phyloP scores from a whole-genome alignment of 2,113 vertebrate species.

The Sinocyclocheilus maitianheensis region DNA sequence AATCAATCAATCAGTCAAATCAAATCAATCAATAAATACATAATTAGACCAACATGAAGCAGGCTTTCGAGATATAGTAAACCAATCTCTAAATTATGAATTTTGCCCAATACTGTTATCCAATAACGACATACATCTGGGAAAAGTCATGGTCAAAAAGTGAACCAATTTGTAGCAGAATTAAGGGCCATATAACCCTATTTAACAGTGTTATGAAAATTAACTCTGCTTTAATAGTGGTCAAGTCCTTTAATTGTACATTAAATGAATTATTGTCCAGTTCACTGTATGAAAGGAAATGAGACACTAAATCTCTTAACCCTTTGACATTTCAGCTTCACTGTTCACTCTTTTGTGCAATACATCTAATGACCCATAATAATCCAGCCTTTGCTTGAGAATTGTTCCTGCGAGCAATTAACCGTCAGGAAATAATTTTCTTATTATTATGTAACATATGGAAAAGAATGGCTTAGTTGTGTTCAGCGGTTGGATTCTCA shows the following conservation, averaged over 20 bases:
- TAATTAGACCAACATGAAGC: too few relatives aligned
- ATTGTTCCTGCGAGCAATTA: not conserved
- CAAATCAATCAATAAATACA: too few relatives aligned
- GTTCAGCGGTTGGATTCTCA: not conserved
- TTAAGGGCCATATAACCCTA: not conserved
- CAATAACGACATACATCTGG: not conserved
- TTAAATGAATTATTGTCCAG: not conserved
- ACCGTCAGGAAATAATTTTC: not conserved
- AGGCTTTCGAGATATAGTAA: too few relatives aligned
- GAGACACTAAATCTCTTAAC: too few relatives aligned
- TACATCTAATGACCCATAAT: not conserved
- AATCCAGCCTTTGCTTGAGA: not conserved
- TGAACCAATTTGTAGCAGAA: not conserved
- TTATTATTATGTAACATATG: not conserved
- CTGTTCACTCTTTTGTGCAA: not conserved
- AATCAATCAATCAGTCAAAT: too few relatives aligned
- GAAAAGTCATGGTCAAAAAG: not conserved
- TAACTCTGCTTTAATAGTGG: not conserved
- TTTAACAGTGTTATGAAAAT: not conserved
- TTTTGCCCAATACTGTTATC: not conserved
- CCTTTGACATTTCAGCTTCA: not conserved
- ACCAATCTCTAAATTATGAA: not conserved
- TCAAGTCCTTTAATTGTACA: not conserved
- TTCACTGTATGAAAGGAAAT: not conserved
- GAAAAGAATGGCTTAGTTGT: not conserved